Evolutionary conservation across 1,140 invertebrate species (phyloP), one percentile per base, ranked within the genome.

Genomic region (Zaprionus tsacasi): DNA sequence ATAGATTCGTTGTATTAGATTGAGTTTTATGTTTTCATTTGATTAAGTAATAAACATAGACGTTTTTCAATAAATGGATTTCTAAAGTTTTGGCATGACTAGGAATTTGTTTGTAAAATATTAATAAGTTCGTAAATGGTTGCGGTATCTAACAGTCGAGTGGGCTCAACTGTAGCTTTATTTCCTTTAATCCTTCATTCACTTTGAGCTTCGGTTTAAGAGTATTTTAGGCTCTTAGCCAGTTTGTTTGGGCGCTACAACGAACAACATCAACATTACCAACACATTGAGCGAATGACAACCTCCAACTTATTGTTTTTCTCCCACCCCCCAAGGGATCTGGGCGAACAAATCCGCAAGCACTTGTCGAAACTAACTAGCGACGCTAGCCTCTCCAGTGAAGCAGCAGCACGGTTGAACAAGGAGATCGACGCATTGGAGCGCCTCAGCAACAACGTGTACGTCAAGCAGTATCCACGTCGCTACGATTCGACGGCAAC

Each of bases 271-370:
- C 17, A 12, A 12, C 45, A 50, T 6, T 30, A 30, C 27, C 45
- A 50, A 50, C 17, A 50, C 8, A 50, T 12, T 11, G 11, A 64
- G 27, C 8, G 8, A 48, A 21, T 40, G 54, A 54, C 36, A 65
- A 50, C 10, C 12, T 50, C 65, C 65, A 59, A 73, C 60, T 60
- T 63, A 72, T 76, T 35, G 48, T 79, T 72, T 82, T 82, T 89
- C 83, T 87, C 86, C 60, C 52, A 64, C 36, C 27, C 48, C 85
- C 78, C 94, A 93, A 97, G 97, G 85, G 97, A 98, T 93, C 93
- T 97, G 50, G 96, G 95, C 61, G 94, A 96, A 82, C 94, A 95
- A 82, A 95, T 98, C 70, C 94, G 96, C 76, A 93, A 96, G 36
- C 94, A 95, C 93, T 88, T 98, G 0, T 95, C 95, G 80, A 79